A percentile compares a stretch with the other conserved stretches of the same genome.
phyloP scores from a whole-genome alignment of 1,140 invertebrate species.

The Anastatus disparis region DNA sequence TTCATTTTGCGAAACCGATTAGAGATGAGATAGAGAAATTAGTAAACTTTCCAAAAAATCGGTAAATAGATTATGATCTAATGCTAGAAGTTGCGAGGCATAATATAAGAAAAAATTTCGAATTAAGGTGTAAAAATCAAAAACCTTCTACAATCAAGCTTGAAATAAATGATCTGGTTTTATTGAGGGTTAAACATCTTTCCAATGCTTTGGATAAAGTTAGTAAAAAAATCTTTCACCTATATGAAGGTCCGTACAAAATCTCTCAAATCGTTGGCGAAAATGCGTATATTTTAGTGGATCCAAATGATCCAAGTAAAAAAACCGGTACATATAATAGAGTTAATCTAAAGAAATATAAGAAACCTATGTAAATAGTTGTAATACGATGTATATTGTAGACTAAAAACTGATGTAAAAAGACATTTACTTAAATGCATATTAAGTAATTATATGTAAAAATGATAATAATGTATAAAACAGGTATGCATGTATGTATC shows the following conservation, averaged over 20 bases:
- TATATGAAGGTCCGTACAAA: not conserved
- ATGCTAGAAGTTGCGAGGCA: slow-evolving; percentile 28
- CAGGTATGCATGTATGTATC: too few relatives aligned
- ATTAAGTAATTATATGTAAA: too few relatives aligned
- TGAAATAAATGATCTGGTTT: slow-evolving; percentile 18
- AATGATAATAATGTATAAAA: too few relatives aligned
- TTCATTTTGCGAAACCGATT: slow-evolving; percentile 31
- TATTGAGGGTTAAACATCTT: slow-evolving; percentile 22
- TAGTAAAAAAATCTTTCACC: not conserved
- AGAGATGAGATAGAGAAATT: slow-evolving; percentile 21
- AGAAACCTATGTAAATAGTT: not conserved
- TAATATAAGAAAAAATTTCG: slow-evolving; percentile 17
- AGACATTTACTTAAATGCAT: too few relatives aligned
- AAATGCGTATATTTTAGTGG: not conserved
- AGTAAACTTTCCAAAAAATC: too few relatives aligned
- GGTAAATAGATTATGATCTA: not conserved
- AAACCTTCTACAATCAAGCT: not conserved
- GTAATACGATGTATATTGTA: too few relatives aligned
- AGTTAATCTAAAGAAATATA: not conserved
- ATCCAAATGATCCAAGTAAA: not conserved
- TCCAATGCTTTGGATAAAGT: not conserved
- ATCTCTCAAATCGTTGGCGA: not conserved
- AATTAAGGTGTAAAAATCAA: slow-evolving; percentile 11
- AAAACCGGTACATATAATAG: not conserved
- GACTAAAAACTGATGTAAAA: too few relatives aligned